A percentile compares a stretch with the other conserved stretches of the same genome.
phyloP scores from a whole-genome alignment of 2,888 invertebrate species.

The Nezara viridula region DNA sequence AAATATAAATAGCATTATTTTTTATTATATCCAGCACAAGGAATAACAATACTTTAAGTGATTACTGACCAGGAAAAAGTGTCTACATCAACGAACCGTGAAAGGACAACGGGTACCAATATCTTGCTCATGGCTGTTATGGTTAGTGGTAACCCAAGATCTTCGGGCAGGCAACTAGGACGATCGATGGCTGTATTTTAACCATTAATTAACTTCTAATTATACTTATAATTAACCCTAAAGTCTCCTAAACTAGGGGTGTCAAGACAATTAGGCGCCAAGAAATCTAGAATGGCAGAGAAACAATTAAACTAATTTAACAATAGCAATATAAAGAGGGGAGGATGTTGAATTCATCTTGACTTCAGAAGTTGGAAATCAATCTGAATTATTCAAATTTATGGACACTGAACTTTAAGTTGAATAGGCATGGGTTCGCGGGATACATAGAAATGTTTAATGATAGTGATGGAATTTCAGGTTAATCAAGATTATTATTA shows the following conservation, averaged over 20 bases:
- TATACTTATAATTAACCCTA: background rate
- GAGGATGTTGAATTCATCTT: no score
- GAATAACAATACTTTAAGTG: background rate
- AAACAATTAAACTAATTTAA: no score
- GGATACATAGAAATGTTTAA: no score
- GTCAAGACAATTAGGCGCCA: background rate
- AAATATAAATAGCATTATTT: no score
- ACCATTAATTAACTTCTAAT: background rate
- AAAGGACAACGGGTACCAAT: background rate
- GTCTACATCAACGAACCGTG: background rate
- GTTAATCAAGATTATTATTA: no score
- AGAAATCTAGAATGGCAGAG: background rate
- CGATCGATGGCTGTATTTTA: background rate
- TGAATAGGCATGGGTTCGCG: no score
- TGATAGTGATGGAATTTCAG: no score
- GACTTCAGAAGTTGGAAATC: no score
- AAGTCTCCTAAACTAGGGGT: background rate
- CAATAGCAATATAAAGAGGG: no score
- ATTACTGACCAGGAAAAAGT: background rate
- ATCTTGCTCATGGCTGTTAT: constrained; percentile 16
- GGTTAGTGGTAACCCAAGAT: background rate
- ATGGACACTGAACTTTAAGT: no score
- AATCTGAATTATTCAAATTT: no score
- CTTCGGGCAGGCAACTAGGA: background rate
- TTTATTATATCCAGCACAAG: background rate